Base-by-base conservation (phyloP, 1,140 invertebrate species). In the Drosophila sproati region DNA sequence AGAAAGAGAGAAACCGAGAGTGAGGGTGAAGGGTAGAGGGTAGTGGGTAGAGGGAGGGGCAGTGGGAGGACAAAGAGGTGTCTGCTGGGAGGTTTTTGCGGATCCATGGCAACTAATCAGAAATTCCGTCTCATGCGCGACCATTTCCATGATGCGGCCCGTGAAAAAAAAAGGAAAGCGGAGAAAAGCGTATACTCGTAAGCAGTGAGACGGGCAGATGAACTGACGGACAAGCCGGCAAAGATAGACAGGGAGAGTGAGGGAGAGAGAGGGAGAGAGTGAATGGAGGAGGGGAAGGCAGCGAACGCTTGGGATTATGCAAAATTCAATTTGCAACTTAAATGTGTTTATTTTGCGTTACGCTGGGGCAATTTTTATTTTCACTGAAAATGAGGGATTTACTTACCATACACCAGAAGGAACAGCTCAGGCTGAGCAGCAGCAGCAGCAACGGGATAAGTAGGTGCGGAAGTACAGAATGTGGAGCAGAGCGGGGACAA, bases 261-360 rank as follows among this genome's bases (percentile, higher is more conserved):
- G 63, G 60, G n/a, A 7, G 32, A 5, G 41, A 7, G 51, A 29
- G 45, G 8, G 28, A 20, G 20, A 20, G 20, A 20, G 20, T 20
- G 20, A 20, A 20, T 20, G 20, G 20, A 20, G 20, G 1, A 50
- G 52, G 2, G 34, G 20, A 50, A 10, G n/a, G 45, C 70, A 56
- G 68, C 83, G 47, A 63, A 75, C 48, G 73, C 85, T 68, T 73
- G 80, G 82, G 90, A 91, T 91, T 91, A 91, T 91, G 82, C 77
- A 82, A 87, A 91, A 91, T 91, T 91, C 90, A 91, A 91, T 91
- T 91, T 91, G 86, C 90, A 91, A 91, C 82, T 91, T 91, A 87
- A 91, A 91, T 91, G 90, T 91, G 90, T 91, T 91, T 91, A 91
- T 91, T 91, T 90, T 91, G 86, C 82, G 85, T 91, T 91, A 89